phyloP scores from a whole-genome alignment of 2,113 vertebrate genomes.

The Microcebus jonahi region DNA sequence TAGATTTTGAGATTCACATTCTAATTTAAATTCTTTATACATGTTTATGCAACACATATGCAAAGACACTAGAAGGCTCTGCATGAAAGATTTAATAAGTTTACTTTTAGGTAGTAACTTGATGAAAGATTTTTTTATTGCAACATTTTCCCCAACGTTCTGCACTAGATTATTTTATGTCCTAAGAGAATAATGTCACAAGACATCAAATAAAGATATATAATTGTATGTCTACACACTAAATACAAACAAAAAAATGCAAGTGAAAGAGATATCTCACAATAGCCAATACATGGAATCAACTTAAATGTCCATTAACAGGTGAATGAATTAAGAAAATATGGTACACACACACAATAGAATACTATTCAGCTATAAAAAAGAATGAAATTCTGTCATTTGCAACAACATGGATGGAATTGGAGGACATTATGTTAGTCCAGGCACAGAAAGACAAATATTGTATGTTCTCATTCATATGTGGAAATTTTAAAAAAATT shows the following conservation, averaged over 20 bases:
- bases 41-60: neutral
- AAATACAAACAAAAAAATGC: constrained; percentile 10
- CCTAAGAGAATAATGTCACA: neutral
- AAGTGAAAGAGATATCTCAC: neutral
- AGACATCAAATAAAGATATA: neutral
- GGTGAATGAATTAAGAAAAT: no score
- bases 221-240: neutral
- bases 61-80: neutral
- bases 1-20: neutral
- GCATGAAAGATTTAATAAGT: neutral
- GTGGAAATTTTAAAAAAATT: no score
- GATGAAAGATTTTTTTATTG: neutral
- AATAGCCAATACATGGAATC: no score
- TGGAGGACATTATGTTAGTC: no score
- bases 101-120: neutral
- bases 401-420: no score
- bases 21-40: neutral
- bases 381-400: no score
- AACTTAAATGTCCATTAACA: no score
- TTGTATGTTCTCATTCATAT: no score
- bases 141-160: neutral
- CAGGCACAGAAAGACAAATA: no score
- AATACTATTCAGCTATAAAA: no score
- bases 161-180: neutral
- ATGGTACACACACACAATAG: no score